phyloP scores from a whole-genome alignment of 2,797 vertebrate species.

The Rhinogobio ventralis region DNA sequence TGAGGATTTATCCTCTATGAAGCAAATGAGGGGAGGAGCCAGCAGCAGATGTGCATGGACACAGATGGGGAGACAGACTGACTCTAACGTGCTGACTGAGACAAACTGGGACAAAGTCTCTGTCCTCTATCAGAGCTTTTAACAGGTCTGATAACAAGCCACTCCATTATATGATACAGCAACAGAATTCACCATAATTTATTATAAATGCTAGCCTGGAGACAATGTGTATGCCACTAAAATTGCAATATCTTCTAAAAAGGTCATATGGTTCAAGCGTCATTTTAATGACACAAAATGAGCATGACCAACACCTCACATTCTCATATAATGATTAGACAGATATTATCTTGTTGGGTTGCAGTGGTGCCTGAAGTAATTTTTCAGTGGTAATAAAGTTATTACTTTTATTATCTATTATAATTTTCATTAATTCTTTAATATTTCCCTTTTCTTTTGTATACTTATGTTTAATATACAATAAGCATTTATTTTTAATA shows the following conservation, averaged over 20 bases:
- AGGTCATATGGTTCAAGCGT: background rate
- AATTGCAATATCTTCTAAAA: background rate
- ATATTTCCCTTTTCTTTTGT: background rate
- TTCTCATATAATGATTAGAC: background rate
- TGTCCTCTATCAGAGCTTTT: slow-evolving; percentile 18
- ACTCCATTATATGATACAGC: slow-evolving; percentile 11
- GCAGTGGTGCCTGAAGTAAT: background rate
- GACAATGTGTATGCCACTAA: background rate
- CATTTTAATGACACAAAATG: background rate
- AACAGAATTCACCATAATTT: background rate
- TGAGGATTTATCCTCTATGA: slow-evolving; percentile 26
- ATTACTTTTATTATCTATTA: background rate
- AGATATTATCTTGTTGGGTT: background rate
- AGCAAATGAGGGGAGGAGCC: background rate
- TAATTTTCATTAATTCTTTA: background rate
- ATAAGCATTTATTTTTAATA: background rate
- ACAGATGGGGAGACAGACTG: slow-evolving; percentile 34
- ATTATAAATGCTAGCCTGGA: slow-evolving; percentile 2
- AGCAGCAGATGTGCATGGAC: slow-evolving; percentile 36
- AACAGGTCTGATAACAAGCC: slow-evolving; percentile 10
- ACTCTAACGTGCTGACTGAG: slow-evolving; percentile 9
- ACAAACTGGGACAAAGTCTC: slow-evolving; percentile 4
- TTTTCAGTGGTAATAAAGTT: background rate
- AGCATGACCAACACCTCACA: background rate
- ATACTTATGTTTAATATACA: background rate